Evolutionary conservation across 2,113 vertebrate genomes (phyloP).

Genomic region (Sorex fumeus): DNA sequence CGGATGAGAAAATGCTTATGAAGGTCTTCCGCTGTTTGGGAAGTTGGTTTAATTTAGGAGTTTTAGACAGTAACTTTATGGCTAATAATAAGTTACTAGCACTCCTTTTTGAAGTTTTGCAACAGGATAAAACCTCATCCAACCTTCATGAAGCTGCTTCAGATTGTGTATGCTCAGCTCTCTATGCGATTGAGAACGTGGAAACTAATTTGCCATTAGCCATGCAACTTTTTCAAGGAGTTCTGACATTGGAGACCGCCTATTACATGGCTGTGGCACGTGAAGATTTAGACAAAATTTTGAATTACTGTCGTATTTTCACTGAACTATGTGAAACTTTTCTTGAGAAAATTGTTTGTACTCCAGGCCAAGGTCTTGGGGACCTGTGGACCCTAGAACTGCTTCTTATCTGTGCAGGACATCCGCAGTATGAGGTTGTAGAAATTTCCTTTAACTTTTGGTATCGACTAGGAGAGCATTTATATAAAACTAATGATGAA

Average conservation of each 20-base stretch:
- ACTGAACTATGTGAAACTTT: slow-evolving; percentile 99
- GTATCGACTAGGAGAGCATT: slow-evolving; percentile 98
- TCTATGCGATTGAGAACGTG: slow-evolving; percentile 98
- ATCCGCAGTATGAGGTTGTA: slow-evolving; percentile 99
- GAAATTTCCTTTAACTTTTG: slow-evolving; percentile 99
- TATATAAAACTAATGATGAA: slow-evolving; percentile 96
- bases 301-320: slow-evolving; percentile 99
- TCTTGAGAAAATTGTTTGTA: slow-evolving; percentile 96
- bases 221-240: slow-evolving; percentile 97
- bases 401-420: slow-evolving; percentile 97
- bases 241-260: slow-evolving; percentile 96
- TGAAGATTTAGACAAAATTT: slow-evolving; percentile 98
- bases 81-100: slow-evolving; percentile 96
- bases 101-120: slow-evolving; percentile 98
- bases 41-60: slow-evolving; percentile 99
- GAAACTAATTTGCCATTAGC: slow-evolving; percentile 94
- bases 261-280: slow-evolving; percentile 99
- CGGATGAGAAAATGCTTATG: slow-evolving; percentile 98
- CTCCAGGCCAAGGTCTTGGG: slow-evolving; percentile 96
- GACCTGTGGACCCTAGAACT: slow-evolving; percentile 96
- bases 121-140: slow-evolving; percentile 96
- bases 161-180: slow-evolving; percentile 97
- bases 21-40: slow-evolving; percentile 98
- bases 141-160: slow-evolving; percentile 97
- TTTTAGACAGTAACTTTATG: slow-evolving; percentile 99